Evolutionary conservation across 2,888 invertebrate genomes (phyloP).

Genomic region (Apodemia zela): DNA sequence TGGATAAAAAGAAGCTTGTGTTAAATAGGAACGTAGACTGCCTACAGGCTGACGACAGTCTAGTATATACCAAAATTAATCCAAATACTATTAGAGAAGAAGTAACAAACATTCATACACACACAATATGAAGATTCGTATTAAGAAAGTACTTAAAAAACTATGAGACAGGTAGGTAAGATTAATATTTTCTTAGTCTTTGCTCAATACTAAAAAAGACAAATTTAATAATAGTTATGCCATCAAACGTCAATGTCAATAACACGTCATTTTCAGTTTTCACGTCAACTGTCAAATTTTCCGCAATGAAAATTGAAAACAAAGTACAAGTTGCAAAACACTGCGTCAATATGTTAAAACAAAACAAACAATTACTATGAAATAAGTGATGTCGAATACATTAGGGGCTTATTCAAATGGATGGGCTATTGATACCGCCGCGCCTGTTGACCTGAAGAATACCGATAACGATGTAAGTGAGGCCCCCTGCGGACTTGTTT

Average conservation of each 20-base stretch:
- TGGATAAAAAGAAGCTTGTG: no score
- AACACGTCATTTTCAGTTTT: not conserved
- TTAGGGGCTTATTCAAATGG: constrained; percentile 57
- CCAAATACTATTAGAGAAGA: not conserved
- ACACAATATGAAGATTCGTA: no score
- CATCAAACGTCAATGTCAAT: not conserved
- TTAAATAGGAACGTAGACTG: no score
- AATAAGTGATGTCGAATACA: constrained; percentile 52
- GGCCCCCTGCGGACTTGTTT: constrained; percentile 74
- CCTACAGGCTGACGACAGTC: no score
- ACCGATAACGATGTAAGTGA: constrained; percentile 70
- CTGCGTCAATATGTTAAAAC: constrained; percentile 15
- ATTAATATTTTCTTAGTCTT: no score
- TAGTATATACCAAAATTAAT: no score
- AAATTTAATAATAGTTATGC: no score
- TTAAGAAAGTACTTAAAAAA: no score
- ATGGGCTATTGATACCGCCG: constrained; percentile 70
- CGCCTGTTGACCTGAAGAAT: constrained; percentile 65
- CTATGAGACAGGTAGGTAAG: no score
- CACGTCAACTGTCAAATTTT: no score
- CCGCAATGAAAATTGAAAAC: not conserved
- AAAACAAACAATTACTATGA: constrained; percentile 18
- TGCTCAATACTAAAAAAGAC: no score
- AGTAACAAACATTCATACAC: no score
- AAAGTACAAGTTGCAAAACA: not conserved